These are phyloP conservation scores for Benthosema pterotum DNA, from an alignment of 2,797 vertebrate species.

Conservation along the genomic window DNA sequence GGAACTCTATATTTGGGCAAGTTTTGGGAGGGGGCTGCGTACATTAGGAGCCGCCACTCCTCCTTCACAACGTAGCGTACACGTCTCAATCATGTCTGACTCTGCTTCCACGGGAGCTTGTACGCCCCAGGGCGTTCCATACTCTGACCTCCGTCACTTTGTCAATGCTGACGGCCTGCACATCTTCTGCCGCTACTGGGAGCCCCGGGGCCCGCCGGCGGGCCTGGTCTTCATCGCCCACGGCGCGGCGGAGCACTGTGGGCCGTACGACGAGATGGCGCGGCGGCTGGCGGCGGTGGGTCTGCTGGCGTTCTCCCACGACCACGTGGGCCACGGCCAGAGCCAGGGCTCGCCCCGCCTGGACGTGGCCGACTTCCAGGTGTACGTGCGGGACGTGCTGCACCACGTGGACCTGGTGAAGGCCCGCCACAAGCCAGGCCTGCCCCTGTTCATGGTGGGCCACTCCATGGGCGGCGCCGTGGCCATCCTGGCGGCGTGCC, in stretches of 20 bases:
- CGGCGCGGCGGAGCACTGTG: slow-evolving; percentile 93
- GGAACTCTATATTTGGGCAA: too few relatives aligned
- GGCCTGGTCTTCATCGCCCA: slow-evolving; percentile 91
- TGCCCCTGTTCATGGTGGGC: slow-evolving; percentile 91
- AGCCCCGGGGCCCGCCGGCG: slow-evolving; percentile 79
- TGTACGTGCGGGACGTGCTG: slow-evolving; percentile 89
- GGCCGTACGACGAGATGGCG: slow-evolving; percentile 89
- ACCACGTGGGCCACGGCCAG: slow-evolving; percentile 96
- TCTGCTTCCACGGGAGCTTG: slow-evolving; percentile 73
- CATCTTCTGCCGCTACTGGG: slow-evolving; percentile 97
- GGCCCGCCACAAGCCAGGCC: slow-evolving; percentile 82
- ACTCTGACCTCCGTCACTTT: slow-evolving; percentile 86
- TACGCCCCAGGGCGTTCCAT: slow-evolving; percentile 87
- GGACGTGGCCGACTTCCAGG: slow-evolving; percentile 91
- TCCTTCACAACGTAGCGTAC: too few relatives aligned
- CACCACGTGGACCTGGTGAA: slow-evolving; percentile 91
- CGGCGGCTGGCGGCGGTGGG: slow-evolving; percentile 84
- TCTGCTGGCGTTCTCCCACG: slow-evolving; percentile 91
- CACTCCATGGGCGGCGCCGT: slow-evolving; percentile 98
- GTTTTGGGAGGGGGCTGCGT: too few relatives aligned
- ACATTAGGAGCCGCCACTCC: too few relatives aligned
- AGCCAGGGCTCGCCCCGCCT: slow-evolving; percentile 94
- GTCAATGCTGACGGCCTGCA: slow-evolving; percentile 91
- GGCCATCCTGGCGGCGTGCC: slow-evolving; percentile 88
- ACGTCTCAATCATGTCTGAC: not conserved